Percentiles rank a stretch among this genome's conserved stretches.
phyloP scores from a whole-genome alignment of 92 coral and sea anemone species.

The Porites lobata region DNA sequence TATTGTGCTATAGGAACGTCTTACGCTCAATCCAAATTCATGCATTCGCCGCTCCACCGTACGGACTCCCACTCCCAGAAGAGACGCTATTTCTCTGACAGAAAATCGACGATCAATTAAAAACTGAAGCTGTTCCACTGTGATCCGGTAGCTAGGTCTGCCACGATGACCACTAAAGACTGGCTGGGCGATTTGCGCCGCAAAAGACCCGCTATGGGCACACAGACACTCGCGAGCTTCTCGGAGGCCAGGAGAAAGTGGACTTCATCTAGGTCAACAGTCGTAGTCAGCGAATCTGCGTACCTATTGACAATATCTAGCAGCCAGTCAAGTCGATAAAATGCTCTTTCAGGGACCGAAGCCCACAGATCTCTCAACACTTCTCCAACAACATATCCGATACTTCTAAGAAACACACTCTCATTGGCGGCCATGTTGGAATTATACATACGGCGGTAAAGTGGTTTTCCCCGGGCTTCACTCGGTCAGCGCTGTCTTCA shows the following conservation, averaged over 20 bases:
- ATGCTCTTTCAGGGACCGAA: no score
- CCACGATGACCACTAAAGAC: not conserved
- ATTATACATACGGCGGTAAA: no score
- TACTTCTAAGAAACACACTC: no score
- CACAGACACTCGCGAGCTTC: slow-evolving; percentile 17
- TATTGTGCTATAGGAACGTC: slow-evolving; percentile 21
- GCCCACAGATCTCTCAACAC: no score
- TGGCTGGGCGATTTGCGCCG: not conserved
- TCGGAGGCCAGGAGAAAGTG: no score
- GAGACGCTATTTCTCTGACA: slow-evolving; percentile 33
- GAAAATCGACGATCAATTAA: slow-evolving; percentile 31
- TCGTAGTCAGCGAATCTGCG: not conserved
- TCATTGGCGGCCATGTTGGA: no score
- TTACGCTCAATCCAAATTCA: slow-evolving; percentile 25
- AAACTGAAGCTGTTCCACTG: slow-evolving; percentile 20
- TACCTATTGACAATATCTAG: no score
- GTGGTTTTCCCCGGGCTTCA: no score
- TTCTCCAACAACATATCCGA: no score
- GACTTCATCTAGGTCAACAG: not conserved
- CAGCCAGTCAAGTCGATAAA: no score
- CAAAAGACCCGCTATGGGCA: slow-evolving; percentile 18
- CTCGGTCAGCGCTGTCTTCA: no score
- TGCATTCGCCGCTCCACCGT: slow-evolving; percentile 43
- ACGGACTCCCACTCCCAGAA: slow-evolving; percentile 55
- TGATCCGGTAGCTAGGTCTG: not conserved